Evolutionary conservation across 2,113 vertebrate genomes (phyloP), one percentile per base, ranked within the genome.

Genomic region (Entomyzon cyanotis): DNA sequence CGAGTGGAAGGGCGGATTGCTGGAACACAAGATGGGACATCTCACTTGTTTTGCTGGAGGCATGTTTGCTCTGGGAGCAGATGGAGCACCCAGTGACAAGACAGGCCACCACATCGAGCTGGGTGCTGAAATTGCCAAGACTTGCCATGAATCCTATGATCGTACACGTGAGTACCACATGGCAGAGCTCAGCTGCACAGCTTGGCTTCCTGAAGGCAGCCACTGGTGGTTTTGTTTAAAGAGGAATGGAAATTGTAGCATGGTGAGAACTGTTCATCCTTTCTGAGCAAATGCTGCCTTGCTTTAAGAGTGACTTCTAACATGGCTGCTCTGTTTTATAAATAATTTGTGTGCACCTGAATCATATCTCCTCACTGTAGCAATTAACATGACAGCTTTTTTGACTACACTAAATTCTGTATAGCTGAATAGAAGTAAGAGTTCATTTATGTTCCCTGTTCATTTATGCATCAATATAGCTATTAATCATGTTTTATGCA

Each of bases 1-100:
- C 0, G 99, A 99, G 97, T 99, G 99, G 99, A 99, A 99, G 95
- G 99, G 99, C 1, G 99, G 99, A 6, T 98, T 99, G 22, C 98
- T 99, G 30, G 99, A 99, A 47, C 99, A 99, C 80, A 99, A 99
- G 97, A 99, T 99, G 99, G 99, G 99, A 17, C 99, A 99, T 91
- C 98, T 99, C 92, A 99, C 99, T 12, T 99, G 99, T 91, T 99
- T 99, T 50, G 99, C 99, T 4, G 99, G 99, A 12, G 99, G 99
- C 83, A 99, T 99, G 99, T 99, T 99, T 87, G 99, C 99, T 2
- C 98, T 99, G 2, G 99, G 99, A 25, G 99, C 99, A 2, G 99
- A 99, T 0, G 99, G 99, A 9, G 99, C 99, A 5, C 98, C 99
- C 1, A n/a, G 64, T 8, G 98, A 98, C 94, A 98, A 98, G 97